Evolutionary conservation across 2,888 invertebrate genomes (phyloP).

Genomic region (Sinopyrophorus schimmeli): DNA sequence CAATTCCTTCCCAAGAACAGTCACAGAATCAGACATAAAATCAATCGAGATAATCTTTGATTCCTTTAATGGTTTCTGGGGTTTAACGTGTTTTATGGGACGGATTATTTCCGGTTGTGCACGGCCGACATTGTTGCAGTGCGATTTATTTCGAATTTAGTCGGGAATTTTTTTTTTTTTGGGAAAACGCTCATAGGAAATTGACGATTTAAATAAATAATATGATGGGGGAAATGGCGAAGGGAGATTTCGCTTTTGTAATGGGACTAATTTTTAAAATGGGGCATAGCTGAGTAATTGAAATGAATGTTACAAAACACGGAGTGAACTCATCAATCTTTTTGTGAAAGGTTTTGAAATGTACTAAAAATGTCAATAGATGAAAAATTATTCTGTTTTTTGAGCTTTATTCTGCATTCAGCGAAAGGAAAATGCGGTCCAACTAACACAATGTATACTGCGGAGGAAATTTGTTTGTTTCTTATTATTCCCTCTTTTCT

Average conservation of each 20-base stretch:
- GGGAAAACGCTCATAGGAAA: no score
- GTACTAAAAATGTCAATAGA: constrained; percentile 37
- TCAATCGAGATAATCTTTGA: constrained; percentile 52
- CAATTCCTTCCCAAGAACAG: constrained; percentile 28
- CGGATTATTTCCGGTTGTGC: constrained; percentile 30
- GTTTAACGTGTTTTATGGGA: constrained; percentile 35
- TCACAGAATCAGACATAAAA: constrained; percentile 49
- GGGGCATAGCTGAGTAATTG: constrained; percentile 26
- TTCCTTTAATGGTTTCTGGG: constrained; percentile 50
- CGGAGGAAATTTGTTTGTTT: constrained; percentile 12
- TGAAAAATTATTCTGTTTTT: constrained; percentile 41
- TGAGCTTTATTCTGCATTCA: constrained; percentile 33
- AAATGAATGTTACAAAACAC: constrained; percentile 27
- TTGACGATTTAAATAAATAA: no score
- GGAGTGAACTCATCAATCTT: constrained; percentile 30
- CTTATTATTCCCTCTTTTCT: constrained; percentile 9
- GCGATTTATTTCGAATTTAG: no score
- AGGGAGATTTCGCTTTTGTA: no score
- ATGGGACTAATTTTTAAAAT: no score
- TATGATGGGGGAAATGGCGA: no score
- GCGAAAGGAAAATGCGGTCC: constrained; percentile 34
- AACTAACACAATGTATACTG: constrained; percentile 12
- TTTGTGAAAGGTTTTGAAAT: constrained; percentile 34
- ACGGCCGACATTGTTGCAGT: constrained; percentile 19
- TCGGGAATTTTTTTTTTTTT: no score